Evolutionary conservation across 35 echinoderm and acorn worm genomes (phyloP).

Genomic region (Lytechinus variegatus): DNA sequence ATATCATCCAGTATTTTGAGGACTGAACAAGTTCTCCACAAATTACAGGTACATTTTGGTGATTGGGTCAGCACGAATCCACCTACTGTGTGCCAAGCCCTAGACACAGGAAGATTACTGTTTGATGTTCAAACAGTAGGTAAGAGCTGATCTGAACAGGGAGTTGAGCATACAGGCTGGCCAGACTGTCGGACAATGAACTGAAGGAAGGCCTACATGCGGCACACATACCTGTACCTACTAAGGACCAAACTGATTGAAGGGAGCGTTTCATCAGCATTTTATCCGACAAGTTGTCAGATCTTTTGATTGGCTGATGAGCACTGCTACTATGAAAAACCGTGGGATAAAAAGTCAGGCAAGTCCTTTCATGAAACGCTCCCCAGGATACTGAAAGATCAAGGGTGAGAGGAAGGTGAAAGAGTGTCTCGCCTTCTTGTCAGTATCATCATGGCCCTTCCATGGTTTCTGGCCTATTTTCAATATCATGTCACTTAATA

Average conservation of each 20-base stretch:
- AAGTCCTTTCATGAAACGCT: too few relatives aligned
- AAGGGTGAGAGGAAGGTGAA: not conserved
- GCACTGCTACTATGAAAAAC: too few relatives aligned
- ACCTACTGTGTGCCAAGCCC: not conserved
- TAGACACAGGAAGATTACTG: not conserved
- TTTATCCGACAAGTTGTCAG: too few relatives aligned
- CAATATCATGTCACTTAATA: not conserved
- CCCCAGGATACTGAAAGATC: not conserved
- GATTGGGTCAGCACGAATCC: too few relatives aligned
- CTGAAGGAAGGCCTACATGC: not conserved
- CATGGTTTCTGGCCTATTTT: not conserved
- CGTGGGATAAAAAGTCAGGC: too few relatives aligned
- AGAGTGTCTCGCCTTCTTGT: not conserved
- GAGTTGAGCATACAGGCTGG: not conserved
- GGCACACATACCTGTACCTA: not conserved
- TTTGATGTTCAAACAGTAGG: conserved; percentile 11
- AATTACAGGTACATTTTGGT: too few relatives aligned
- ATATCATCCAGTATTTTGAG: too few relatives aligned
- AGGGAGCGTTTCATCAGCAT: not conserved
- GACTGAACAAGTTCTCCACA: too few relatives aligned
- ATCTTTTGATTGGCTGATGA: too few relatives aligned
- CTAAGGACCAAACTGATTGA: not conserved
- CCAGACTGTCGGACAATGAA: not conserved
- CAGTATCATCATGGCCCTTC: not conserved
- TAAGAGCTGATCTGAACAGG: not conserved